Conservation (phyloP, 2,113 vertebrate genomes). For the Triplophysa siluroides region DNA sequence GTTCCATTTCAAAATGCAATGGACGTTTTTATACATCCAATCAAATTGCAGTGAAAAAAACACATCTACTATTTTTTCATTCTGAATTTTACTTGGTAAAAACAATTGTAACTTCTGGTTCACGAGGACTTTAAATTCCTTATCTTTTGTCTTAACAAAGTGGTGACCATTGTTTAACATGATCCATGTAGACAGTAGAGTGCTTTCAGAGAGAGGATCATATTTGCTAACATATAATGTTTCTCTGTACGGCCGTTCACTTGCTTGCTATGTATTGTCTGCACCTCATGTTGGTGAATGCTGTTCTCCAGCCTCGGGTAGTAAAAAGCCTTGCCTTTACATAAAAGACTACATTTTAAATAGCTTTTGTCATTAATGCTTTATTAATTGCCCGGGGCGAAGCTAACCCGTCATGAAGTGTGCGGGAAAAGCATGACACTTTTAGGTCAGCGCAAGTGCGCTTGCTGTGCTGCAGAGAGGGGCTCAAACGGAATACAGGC, state of each 20-base stretch:
- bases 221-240: conserved; percentile 76
- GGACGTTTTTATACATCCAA: too few species aligned
- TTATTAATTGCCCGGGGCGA: conserved; percentile 97
- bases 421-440: conserved; percentile 95
- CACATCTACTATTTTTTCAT: too few species aligned
- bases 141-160: conserved; percentile 53
- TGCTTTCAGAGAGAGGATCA: conserved; percentile 54
- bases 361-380: conserved; percentile 99
- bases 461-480: conserved; percentile 83
- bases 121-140: neutral
- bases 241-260: conserved; percentile 63
- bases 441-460: conserved; percentile 90
- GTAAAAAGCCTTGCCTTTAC: conserved; percentile 84
- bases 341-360: conserved; percentile 93
- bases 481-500: conserved; percentile 77
- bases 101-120: too few species aligned
- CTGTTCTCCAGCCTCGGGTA: conserved; percentile 77
- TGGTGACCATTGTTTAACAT: conserved; percentile 64
- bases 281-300: conserved; percentile 78
- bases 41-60: too few species aligned
- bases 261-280: conserved; percentile 62
- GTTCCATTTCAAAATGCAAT: too few species aligned
- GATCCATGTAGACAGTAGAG: conserved; percentile 65
- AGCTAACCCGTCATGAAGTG: conserved; percentile 79
- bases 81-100: too few species aligned